Conservation (phyloP, 1,140 invertebrate genomes). For the Nasonia longicornis region DNA sequence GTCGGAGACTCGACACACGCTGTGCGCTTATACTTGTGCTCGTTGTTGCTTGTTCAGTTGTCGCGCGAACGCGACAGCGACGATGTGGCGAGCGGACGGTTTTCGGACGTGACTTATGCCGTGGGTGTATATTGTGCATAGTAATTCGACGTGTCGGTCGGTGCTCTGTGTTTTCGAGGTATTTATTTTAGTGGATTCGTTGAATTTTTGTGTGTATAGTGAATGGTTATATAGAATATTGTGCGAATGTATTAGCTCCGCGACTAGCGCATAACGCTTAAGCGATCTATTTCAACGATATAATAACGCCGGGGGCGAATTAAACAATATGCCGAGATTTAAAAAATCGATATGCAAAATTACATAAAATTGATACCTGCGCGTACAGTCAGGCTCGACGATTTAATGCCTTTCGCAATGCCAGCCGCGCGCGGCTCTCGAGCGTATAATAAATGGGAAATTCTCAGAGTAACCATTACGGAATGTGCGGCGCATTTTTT, state of each 20-base stretch:
- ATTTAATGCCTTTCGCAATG: constrained; percentile 31
- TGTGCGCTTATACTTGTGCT: too few relatives aligned
- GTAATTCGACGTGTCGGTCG: too few relatives aligned
- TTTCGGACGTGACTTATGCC: neutral
- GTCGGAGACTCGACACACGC: neutral
- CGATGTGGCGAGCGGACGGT: neutral
- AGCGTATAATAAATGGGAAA: constrained; percentile 37
- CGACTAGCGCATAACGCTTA: too few relatives aligned
- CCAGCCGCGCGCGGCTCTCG: neutral
- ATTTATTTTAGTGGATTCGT: too few relatives aligned
- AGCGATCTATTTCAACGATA: too few relatives aligned
- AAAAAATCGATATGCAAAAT: constrained; percentile 27
- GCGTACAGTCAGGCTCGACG: neutral
- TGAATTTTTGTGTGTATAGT: too few relatives aligned
- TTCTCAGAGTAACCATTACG: constrained; percentile 26
- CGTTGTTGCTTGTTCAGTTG: neutral
- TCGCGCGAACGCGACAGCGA: neutral
- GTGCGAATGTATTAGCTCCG: too few relatives aligned
- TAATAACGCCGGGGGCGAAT: neutral
- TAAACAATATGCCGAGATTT: neutral
- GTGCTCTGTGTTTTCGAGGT: neutral
- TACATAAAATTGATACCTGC: constrained; percentile 24
- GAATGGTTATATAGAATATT: too few relatives aligned
- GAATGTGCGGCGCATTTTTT: constrained; percentile 33
- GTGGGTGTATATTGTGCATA: too few relatives aligned